Evolutionary conservation across 1,140 invertebrate genomes (phyloP).

Genomic region (Pseudomyrmex flavicornis): DNA sequence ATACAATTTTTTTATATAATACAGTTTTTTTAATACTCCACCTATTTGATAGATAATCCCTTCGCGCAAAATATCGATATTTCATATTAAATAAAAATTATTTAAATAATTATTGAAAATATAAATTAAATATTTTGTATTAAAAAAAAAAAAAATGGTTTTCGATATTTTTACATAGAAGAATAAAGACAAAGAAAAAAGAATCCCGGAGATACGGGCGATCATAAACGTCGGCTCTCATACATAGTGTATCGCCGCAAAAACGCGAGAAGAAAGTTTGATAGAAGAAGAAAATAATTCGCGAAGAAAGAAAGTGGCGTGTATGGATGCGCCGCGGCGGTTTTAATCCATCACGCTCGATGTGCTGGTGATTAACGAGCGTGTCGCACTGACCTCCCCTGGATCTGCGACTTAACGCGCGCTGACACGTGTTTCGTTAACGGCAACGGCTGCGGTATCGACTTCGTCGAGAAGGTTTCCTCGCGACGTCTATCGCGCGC

Average conservation of each 20-base stretch:
- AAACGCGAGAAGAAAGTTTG: background rate
- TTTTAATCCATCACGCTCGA: conserved; percentile 79
- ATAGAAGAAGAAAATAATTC: conserved; percentile 31
- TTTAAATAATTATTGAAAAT: background rate
- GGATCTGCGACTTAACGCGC: conserved; percentile 72
- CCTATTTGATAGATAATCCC: no score
- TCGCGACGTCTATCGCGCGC: conserved; percentile 43
- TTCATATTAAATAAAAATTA: background rate
- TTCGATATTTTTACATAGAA: background rate
- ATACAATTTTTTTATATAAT: no score
- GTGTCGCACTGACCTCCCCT: conserved; percentile 22
- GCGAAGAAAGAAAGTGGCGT: conserved; percentile 39
- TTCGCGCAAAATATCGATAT: no score
- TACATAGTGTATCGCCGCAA: background rate
- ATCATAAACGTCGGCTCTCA: background rate
- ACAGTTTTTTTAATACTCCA: no score
- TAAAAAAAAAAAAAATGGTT: background rate
- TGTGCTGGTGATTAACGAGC: conserved; percentile 77
- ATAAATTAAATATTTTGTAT: background rate
- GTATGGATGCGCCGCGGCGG: conserved; percentile 39
- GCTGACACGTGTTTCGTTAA: conserved; percentile 74
- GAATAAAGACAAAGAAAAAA: background rate
- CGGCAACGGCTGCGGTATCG: conserved; percentile 54
- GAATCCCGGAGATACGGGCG: background rate
- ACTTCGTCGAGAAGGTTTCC: conserved; percentile 51